Base-by-base conservation (phyloP, 2,797 vertebrate species). In the Takifugu ocellatus region DNA sequence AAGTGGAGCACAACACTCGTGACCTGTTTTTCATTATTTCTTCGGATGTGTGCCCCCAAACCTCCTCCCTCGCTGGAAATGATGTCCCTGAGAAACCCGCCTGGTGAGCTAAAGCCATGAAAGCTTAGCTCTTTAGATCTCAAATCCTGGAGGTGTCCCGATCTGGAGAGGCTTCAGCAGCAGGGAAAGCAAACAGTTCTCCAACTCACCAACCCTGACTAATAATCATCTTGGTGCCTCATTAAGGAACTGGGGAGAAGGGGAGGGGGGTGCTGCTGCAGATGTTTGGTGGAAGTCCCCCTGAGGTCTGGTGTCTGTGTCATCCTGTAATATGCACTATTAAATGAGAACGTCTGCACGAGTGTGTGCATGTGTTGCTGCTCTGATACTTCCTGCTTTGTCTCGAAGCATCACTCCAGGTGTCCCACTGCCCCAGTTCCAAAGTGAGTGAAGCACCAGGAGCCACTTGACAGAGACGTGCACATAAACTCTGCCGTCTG, bases 171-270 rank as follows among this genome's bases (percentile, higher is more conserved):
- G 17, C 49, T 50, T 12, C 25, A 51, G 46, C 51, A 51, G 54
- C 50, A 46, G 33, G 24, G 14, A 49, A 63, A 72, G 61, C 51
- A 76, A 65, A 75, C 61, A 78, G 79, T 61, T 51, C 66, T 56
- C 11, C 51, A 58, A 56, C 59, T 57, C 57, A 50, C 49, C 80
- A 84, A 66, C 76, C 73, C 45, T 71, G 66, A 54, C 81, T 86
- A 84, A 87, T 88, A 86, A 87, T 77, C 74, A 83, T 79, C 82
- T 73, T 65, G 54, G 74, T 47, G 75, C 72, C 86, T 89, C 85
- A 88, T 88, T 88, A 88, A 82, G 74, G 63, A 78, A 52, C 58
- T 59, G 66, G 66, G 62, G 45, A 84, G 73, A 36, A 39, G 10
- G 12, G 36, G 5, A 10, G 72, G 68, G 76, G 31, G 59, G 33